Percentiles rank a stretch among this genome's conserved stretches.
These are phyloP conservation scores for Cosmia trapezina DNA, from an alignment of 2,888 invertebrate species.

Conservation along the genomic window DNA sequence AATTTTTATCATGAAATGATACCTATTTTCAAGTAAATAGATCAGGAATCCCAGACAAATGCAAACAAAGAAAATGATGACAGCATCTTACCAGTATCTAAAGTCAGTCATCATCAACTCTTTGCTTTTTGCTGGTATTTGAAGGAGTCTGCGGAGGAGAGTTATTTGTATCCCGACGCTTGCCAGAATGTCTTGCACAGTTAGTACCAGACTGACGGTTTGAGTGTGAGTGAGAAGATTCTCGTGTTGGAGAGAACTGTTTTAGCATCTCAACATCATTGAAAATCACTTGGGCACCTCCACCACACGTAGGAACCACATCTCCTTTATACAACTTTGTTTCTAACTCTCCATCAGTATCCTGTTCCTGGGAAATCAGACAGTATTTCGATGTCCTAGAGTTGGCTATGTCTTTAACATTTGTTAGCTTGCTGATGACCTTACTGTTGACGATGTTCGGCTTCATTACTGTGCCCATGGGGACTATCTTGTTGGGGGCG, in stretches of 20 bases:
- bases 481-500: conserved; percentile 94
- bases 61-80: conserved; percentile 12
- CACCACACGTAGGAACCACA: conserved; percentile 97
- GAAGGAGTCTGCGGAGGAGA: conserved; percentile 87
- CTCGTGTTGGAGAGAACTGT: conserved; percentile 93
- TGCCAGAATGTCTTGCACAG: conserved; percentile 86
- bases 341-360: conserved; percentile 97
- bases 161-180: conserved; percentile 81
- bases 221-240: conserved; percentile 71
- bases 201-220: conserved; percentile 74
- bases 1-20: conserved; percentile 10
- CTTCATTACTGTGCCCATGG: conserved; percentile 97
- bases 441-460: conserved; percentile 95
- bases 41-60: conserved; percentile 21
- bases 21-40: conserved; percentile 4
- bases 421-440: conserved; percentile 95
- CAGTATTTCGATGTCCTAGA: conserved; percentile 96
- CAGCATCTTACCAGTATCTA: conserved; percentile 39
- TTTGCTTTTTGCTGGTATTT: conserved; percentile 86
- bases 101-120: conserved; percentile 81
- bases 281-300: conserved; percentile 98
- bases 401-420: conserved; percentile 94
- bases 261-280: conserved; percentile 97
- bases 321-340: conserved; percentile 98
- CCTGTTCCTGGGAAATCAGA: conserved; percentile 97